phyloP scores from a whole-genome alignment of 1,140 invertebrate species.

The Bombus huntii region DNA sequence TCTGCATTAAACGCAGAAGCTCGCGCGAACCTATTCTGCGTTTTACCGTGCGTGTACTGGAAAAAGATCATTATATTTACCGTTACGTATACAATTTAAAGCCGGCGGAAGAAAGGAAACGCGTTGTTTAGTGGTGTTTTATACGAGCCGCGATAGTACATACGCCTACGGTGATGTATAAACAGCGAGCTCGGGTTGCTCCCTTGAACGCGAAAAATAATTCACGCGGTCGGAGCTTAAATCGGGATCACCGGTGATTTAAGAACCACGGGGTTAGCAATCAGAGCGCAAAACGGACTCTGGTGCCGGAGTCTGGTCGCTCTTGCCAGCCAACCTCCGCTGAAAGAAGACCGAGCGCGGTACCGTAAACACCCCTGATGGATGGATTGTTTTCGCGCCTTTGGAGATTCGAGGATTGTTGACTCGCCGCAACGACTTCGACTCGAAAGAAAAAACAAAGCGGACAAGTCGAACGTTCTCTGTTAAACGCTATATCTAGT shows the following conservation, averaged over 20 bases:
- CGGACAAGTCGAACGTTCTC: background rate
- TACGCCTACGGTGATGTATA: background rate
- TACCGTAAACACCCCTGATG: constrained; percentile 73
- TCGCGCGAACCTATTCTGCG: background rate
- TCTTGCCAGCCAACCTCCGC: constrained; percentile 20
- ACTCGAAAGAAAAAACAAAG: constrained; percentile 3
- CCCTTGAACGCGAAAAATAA: constrained; percentile 14
- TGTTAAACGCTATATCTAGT: no score
- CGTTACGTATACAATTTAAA: background rate
- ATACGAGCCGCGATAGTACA: background rate
- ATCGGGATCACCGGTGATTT: constrained; percentile 49
- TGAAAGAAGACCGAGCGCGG: constrained; percentile 45
- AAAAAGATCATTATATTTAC: background rate
- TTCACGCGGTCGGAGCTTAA: constrained; percentile 4
- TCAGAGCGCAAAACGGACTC: constrained; percentile 57
- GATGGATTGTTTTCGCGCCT: constrained; percentile 76
- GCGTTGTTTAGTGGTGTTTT: background rate
- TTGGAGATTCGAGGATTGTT: constrained; percentile 69
- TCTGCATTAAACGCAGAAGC: background rate
- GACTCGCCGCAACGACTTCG: constrained; percentile 40
- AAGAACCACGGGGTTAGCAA: constrained; percentile 59
- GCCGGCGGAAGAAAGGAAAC: background rate
- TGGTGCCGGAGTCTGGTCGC: constrained; percentile 24
- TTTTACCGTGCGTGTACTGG: background rate
- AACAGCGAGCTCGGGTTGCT: background rate